phyloP scores from a whole-genome alignment of 2,113 vertebrate species.

The Capreolus pygargus region DNA sequence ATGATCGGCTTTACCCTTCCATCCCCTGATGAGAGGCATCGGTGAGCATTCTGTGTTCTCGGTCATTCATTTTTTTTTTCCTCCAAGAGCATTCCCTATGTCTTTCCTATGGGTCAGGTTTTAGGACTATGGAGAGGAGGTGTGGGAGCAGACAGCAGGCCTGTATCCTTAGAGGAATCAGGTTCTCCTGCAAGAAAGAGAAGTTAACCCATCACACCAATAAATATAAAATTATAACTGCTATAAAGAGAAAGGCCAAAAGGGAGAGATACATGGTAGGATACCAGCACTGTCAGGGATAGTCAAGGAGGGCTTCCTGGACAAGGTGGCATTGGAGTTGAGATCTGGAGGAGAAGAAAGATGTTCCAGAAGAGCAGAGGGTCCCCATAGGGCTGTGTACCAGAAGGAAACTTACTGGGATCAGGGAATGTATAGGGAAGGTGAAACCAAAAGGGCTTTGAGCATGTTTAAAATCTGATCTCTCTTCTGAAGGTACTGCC shows the following conservation, averaged over 20 bases:
- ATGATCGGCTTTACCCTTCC: rapidly evolving
- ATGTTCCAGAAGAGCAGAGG: not conserved
- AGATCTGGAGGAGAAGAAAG: no score
- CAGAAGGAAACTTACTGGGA: not conserved
- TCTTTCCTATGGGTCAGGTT: not conserved
- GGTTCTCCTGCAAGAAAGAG: no score
- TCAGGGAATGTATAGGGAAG: no score
- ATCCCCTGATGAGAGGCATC: not conserved
- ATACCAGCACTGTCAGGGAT: rapidly evolving
- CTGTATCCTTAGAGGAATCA: not conserved
- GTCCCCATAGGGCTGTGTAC: rapidly evolving
- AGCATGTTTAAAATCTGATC: not conserved
- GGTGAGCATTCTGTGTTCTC: not conserved
- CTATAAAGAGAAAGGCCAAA: not conserved
- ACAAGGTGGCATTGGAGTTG: not conserved
- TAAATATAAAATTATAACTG: no score
- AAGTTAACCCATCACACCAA: not conserved
- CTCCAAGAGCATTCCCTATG: rapidly evolving
- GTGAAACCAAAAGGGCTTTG: no score
- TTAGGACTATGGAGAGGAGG: not conserved
- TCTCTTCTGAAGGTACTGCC: rapidly evolving
- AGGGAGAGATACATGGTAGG: rapidly evolving
- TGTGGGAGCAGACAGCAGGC: rapidly evolving
- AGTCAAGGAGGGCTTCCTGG: not conserved
- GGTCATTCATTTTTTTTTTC: not conserved